phyloP scores from a whole-genome alignment of 2,888 invertebrate species.

The Lithodes maja region DNA sequence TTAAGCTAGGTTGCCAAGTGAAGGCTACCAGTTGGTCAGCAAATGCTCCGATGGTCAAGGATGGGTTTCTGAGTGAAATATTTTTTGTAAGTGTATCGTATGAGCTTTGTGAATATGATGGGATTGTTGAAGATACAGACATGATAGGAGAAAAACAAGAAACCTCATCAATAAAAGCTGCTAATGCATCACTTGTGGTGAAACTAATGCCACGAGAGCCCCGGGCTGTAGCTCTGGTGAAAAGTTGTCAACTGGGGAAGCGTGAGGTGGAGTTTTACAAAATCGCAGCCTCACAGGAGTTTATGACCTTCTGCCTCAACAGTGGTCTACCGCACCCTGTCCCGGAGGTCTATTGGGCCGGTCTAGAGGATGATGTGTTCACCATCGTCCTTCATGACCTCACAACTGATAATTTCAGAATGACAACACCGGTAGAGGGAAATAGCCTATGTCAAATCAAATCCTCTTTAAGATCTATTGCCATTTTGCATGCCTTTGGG shows the following conservation, averaged over 20 bases:
- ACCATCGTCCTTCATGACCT: constrained; percentile 62
- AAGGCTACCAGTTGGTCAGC: constrained; percentile 24
- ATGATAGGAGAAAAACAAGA: background rate
- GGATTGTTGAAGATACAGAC: background rate
- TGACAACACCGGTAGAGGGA: constrained; percentile 36
- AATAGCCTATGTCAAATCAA: constrained; percentile 50
- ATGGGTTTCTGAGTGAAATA: constrained; percentile 63
- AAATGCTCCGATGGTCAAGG: constrained; percentile 23
- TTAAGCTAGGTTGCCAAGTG: constrained; percentile 26
- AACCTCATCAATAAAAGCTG: background rate
- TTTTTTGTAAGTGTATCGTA: constrained; percentile 25
- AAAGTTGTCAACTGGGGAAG: constrained; percentile 32
- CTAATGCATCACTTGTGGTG: constrained; percentile 21
- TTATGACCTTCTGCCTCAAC: constrained; percentile 27
- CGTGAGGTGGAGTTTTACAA: constrained; percentile 60
- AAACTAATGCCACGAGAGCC: constrained; percentile 42
- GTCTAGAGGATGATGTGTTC: constrained; percentile 15
- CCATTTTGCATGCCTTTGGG: constrained; percentile 63
- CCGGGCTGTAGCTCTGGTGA: constrained; percentile 8
- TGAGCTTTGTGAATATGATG: no score
- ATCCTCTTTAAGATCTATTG: constrained; percentile 26
- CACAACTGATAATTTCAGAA: constrained; percentile 37
- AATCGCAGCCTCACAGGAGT: constrained; percentile 38
- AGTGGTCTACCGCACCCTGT: constrained; percentile 34
- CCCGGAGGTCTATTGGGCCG: constrained; percentile 55